Evolutionary conservation across 2,797 vertebrate species (phyloP).

Genomic region (Microctenopoma lineatum): DNA sequence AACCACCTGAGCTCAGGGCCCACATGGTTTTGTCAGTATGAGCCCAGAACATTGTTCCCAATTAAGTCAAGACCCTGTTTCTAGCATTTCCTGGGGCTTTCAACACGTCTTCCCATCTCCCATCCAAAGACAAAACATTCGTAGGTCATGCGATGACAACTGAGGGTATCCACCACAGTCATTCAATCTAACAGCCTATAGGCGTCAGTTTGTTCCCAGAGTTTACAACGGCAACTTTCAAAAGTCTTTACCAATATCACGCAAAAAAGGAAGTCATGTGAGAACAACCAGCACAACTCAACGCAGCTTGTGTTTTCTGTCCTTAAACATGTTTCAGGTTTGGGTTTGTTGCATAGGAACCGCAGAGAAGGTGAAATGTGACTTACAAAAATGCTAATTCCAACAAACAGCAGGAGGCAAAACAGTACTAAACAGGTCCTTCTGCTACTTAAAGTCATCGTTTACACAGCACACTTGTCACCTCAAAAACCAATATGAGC

Average conservation of each 20-base stretch:
- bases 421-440: slow-evolving; percentile 32
- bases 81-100: neutral
- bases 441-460: slow-evolving; percentile 46
- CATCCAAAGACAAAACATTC: neutral
- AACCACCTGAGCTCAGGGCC: no score
- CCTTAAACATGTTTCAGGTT: neutral
- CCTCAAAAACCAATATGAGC: slow-evolving; percentile 69
- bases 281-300: no score
- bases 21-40: neutral
- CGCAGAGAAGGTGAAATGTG: slow-evolving; percentile 33
- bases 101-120: no score
- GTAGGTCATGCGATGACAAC: neutral
- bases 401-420: slow-evolving; percentile 50
- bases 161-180: neutral
- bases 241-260: no score
- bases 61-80: neutral
- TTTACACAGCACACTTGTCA: slow-evolving; percentile 55
- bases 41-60: neutral
- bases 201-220: no score
- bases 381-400: slow-evolving; percentile 38
- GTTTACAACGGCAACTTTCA: no score
- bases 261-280: no score
- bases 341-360: slow-evolving; percentile 22
- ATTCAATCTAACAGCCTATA: no score
- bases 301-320: neutral